These are phyloP conservation scores for Psylliodes chrysocephalus DNA, from an alignment of 2,888 invertebrate species.

Conservation along the genomic window DNA sequence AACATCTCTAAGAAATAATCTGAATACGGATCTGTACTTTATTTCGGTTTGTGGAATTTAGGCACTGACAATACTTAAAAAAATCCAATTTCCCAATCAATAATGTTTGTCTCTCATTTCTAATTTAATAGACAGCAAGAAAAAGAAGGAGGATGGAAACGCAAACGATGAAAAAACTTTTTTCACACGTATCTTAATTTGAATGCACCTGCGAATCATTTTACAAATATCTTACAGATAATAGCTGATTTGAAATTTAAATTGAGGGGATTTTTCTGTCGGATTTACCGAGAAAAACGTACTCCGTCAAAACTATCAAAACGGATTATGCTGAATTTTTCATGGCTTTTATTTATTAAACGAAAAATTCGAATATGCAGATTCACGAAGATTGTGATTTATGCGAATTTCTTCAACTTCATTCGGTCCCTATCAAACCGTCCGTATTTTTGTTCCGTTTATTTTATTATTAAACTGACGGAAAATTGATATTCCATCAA, in stretches of 20 bases:
- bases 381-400: constrained; percentile 47
- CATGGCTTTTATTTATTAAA: constrained; percentile 59
- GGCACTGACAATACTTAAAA: too few species aligned
- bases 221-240: constrained; percentile 56
- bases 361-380: constrained; percentile 56
- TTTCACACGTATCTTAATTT: constrained; percentile 34
- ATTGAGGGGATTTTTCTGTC: constrained; percentile 61
- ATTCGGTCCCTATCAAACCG: constrained; percentile 6
- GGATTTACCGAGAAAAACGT: constrained; percentile 53
- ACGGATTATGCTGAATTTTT: constrained; percentile 60
- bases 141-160: constrained; percentile 14
- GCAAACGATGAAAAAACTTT: constrained; percentile 17
- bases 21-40: too few species aligned
- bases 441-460: background rate
- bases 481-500: background rate
- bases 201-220: constrained; percentile 59
- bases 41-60: too few species aligned
- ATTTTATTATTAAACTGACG: background rate
- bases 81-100: too few species aligned
- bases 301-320: constrained; percentile 59
- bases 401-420: constrained; percentile 20
- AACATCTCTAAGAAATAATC: too few species aligned
- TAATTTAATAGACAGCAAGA: background rate
- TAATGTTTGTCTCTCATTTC: too few species aligned
- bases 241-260: constrained; percentile 62